phyloP scores from a whole-genome alignment of 2,888 invertebrate species.

The Scrobipalpa costella region DNA sequence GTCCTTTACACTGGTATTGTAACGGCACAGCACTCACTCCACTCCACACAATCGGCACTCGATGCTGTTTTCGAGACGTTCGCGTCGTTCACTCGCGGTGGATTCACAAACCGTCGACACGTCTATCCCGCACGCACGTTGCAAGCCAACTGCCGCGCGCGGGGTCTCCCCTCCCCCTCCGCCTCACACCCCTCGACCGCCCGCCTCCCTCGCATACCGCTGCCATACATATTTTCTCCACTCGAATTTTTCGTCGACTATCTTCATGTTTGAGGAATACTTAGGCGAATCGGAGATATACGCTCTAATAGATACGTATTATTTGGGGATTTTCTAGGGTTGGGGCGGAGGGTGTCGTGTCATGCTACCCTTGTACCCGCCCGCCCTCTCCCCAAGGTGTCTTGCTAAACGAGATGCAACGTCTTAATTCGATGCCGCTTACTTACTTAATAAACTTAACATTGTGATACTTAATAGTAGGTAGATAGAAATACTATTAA shows the following conservation, averaged over 20 bases:
- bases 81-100: conserved; percentile 58
- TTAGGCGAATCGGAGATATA: conserved; percentile 77
- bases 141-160: conserved; percentile 64
- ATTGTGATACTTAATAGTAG: conserved; percentile 6
- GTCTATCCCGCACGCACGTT: conserved; percentile 51
- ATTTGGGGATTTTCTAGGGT: conserved; percentile 69
- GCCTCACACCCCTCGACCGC: conserved; percentile 48
- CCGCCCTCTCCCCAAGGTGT: conserved; percentile 15
- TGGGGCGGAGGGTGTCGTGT: conserved; percentile 54
- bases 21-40: conserved; percentile 72
- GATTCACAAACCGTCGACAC: conserved; percentile 47
- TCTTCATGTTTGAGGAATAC: conserved; percentile 79
- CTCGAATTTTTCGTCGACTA: conserved; percentile 80
- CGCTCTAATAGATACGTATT: conserved; percentile 78
- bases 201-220: conserved; percentile 66
- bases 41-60: conserved; percentile 58
- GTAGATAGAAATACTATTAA: neutral
- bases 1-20: conserved; percentile 58
- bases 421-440: conserved; percentile 20
- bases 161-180: conserved; percentile 50
- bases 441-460: conserved; percentile 4
- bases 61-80: conserved; percentile 46
- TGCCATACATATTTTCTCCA: conserved; percentile 78
- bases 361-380: conserved; percentile 31
- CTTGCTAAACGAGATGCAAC: conserved; percentile 27